Percentiles rank a stretch among this genome's conserved stretches.
These are phyloP conservation scores for Pristionchus japonicus DNA, from an alignment of 2,888 invertebrate species.

Conservation along the genomic window DNA sequence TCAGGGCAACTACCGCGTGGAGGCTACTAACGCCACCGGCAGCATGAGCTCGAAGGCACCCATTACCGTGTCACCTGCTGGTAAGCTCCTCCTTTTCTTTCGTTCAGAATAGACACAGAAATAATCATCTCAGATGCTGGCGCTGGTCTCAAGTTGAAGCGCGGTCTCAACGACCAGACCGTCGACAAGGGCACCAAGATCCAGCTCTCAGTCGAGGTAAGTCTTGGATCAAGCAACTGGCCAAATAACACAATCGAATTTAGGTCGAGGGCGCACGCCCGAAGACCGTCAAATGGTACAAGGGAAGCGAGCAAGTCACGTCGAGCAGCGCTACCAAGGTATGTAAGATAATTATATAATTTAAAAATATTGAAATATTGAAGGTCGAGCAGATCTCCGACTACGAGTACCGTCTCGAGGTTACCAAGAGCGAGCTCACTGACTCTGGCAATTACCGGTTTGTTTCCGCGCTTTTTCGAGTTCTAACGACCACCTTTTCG, in stretches of 20 bases:
- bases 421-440: constrained; percentile 57
- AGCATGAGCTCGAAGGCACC: constrained; percentile 67
- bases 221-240: not conserved
- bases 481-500: not conserved
- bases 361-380: constrained; percentile 45
- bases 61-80: constrained; percentile 57
- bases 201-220: constrained; percentile 77
- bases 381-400: constrained; percentile 67
- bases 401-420: constrained; percentile 60
- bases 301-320: constrained; percentile 78
- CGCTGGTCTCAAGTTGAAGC: constrained; percentile 52
- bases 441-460: constrained; percentile 58
- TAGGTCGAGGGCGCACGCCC: constrained; percentile 83
- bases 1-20: constrained; percentile 85
- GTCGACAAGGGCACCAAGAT: constrained; percentile 63
- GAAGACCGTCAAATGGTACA: constrained; percentile 85
- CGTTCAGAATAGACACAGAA: not conserved
- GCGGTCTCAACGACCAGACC: constrained; percentile 74
- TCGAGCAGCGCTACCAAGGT: constrained; percentile 43
- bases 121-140: constrained; percentile 52
- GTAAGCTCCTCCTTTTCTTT: too few relatives aligned
- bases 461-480: not conserved
- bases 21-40: constrained; percentile 87
- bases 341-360: not conserved
- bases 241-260: not conserved